Evolutionary conservation across 2,797 vertebrate species (phyloP).

Genomic region (Emys orbicularis): DNA sequence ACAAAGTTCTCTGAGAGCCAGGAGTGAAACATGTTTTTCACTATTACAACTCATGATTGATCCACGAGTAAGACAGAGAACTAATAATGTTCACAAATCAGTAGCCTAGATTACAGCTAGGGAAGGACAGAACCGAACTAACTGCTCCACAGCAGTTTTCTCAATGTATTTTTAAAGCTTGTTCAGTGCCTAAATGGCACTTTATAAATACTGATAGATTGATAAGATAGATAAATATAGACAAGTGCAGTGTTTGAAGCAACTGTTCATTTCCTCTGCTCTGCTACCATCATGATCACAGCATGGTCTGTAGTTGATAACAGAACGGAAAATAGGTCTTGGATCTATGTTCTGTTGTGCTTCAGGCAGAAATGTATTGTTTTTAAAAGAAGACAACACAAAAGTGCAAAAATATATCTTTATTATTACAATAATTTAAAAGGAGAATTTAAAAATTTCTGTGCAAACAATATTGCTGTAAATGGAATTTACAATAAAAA

Average conservation of each 20-base stretch:
- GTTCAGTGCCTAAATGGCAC: not conserved
- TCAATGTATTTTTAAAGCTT: not conserved
- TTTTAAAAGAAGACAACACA: not conserved
- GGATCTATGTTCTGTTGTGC: not conserved
- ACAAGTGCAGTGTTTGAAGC: not conserved
- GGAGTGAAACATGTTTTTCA: not conserved
- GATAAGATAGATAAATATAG: not conserved
- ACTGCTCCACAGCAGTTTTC: not conserved
- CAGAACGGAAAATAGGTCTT: not conserved
- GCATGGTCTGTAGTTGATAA: not conserved
- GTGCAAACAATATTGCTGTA: slow-evolving; percentile 24
- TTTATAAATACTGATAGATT: not conserved
- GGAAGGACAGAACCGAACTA: not conserved
- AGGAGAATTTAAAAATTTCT: not conserved
- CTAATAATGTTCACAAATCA: not conserved
- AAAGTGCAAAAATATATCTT: slow-evolving; percentile 74
- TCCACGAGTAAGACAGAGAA: not conserved
- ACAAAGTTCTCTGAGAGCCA: not conserved
- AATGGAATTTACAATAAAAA: slow-evolving; percentile 9
- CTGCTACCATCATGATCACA: not conserved
- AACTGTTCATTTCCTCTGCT: not conserved
- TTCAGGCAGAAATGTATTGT: not conserved
- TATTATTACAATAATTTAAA: slow-evolving; percentile 71
- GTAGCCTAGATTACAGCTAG: not conserved
- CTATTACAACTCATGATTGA: not conserved